Conservation (phyloP, 2,888 invertebrate species). For the Maniola hyperantus region DNA sequence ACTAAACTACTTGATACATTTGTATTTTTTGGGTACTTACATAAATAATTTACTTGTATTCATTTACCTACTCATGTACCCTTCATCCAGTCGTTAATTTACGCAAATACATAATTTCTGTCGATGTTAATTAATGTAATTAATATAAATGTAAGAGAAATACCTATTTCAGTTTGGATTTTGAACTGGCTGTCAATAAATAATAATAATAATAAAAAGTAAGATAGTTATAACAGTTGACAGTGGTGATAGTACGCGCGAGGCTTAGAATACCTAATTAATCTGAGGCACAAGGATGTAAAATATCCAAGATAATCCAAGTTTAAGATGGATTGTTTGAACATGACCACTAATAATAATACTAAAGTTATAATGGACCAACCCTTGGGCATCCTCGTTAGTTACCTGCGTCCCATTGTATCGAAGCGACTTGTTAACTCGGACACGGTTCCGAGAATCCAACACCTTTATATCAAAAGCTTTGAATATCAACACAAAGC, state of each 20-base stretch:
- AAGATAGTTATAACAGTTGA: too few relatives aligned
- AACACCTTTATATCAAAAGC: slow-evolving; percentile 35
- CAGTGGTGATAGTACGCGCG: too few relatives aligned
- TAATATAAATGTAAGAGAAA: background rate
- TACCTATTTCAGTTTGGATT: background rate
- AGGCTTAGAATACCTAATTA: too few relatives aligned
- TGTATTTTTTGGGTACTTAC: too few relatives aligned
- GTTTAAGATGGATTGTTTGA: slow-evolving; percentile 14
- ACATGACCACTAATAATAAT: slow-evolving; percentile 31
- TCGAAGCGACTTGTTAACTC: slow-evolving; percentile 33
- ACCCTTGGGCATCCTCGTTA: slow-evolving; percentile 33
- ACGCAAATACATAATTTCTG: too few relatives aligned
- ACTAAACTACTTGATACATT: too few relatives aligned
- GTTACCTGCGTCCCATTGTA: slow-evolving; percentile 43
- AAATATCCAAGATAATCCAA: background rate
- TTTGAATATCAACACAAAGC: slow-evolving; percentile 33
- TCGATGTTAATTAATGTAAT: too few relatives aligned
- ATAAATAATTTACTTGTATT: too few relatives aligned
- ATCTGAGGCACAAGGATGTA: too few relatives aligned
- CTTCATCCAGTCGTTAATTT: too few relatives aligned
- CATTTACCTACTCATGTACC: too few relatives aligned
- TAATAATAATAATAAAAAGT: too few relatives aligned
- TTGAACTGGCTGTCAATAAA: background rate
- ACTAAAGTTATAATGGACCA: slow-evolving; percentile 19
- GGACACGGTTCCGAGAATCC: slow-evolving; percentile 36